Conservation (phyloP, 2,888 invertebrate genomes). For the Patella depressa region DNA sequence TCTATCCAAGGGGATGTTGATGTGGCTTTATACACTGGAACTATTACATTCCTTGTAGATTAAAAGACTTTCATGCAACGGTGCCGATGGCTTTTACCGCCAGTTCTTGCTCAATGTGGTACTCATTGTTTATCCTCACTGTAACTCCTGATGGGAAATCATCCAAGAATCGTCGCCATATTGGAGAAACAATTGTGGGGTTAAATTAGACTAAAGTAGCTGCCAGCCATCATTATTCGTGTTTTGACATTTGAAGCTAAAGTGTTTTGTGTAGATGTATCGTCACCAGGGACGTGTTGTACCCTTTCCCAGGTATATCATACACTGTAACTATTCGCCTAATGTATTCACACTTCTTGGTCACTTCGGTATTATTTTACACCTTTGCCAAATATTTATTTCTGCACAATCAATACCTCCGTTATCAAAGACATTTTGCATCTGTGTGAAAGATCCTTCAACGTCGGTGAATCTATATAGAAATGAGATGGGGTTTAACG, state of each 20-base stretch:
- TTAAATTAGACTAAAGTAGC: neutral
- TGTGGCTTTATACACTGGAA: neutral
- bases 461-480: too few species aligned
- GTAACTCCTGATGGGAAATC: conserved; percentile 3
- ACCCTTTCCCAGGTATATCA: too few species aligned
- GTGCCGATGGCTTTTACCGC: conserved; percentile 5
- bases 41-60: neutral
- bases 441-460: too few species aligned
- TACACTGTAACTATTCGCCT: too few species aligned
- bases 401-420: too few species aligned
- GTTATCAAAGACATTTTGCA: too few species aligned
- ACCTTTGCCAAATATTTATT: too few species aligned
- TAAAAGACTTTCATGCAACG: neutral
- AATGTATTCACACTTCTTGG: too few species aligned
- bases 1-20: neutral
- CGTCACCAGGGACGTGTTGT: neutral
- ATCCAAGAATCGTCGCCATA: neutral
- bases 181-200: neutral
- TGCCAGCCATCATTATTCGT: neutral
- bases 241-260: neutral
- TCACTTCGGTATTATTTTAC: too few species aligned
- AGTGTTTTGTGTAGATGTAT: neutral
- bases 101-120: neutral
- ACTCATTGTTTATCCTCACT: neutral
- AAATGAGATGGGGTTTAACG: too few species aligned